These are phyloP conservation scores for Drosophila rufa DNA, from an alignment of 1,140 invertebrate species.

Conservation along the genomic window DNA sequence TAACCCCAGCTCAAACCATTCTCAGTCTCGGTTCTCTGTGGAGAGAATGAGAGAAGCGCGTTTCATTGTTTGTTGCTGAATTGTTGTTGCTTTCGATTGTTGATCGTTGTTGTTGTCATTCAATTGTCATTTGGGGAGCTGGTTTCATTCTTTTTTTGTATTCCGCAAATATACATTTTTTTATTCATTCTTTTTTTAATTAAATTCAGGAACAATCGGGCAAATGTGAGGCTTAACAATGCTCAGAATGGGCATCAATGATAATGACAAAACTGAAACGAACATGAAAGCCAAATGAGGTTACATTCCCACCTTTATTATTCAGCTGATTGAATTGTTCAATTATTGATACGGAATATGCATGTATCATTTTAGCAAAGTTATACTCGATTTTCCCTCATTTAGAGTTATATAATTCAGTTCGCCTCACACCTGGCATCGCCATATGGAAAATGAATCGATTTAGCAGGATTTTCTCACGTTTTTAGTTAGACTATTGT, in stretches of 20 bases:
- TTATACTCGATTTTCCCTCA: conserved; percentile 21
- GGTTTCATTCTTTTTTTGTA: conserved; percentile 42
- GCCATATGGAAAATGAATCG: conserved; percentile 7
- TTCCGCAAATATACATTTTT: conserved; percentile 44
- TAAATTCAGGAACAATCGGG: conserved; percentile 73
- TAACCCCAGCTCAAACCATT: conserved; percentile 39
- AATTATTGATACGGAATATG: conserved; percentile 50
- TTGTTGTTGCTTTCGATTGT: conserved; percentile 67
- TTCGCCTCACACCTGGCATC: conserved; percentile 36
- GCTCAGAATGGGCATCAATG: conserved; percentile 54
- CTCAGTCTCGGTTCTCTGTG: conserved; percentile 25
- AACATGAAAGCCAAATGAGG: conserved; percentile 47
- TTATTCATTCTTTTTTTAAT: conserved; percentile 71
- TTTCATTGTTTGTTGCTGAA: conserved; percentile 54
- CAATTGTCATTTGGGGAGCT: conserved; percentile 75
- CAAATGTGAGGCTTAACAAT: conserved; percentile 72
- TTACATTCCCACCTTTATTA: conserved; percentile 50
- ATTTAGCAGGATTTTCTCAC: conserved; percentile 53
- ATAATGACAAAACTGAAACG: conserved; percentile 61
- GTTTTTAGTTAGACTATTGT: conserved; percentile 37
- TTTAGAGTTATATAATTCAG: conserved; percentile 11
- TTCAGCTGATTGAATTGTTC: conserved; percentile 64
- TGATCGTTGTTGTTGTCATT: conserved; percentile 60
- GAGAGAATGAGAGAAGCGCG: conserved; percentile 46
- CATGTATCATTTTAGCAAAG: conserved; percentile 36